Conservation (phyloP, 2,113 vertebrate species). For the Tringa solitaria region DNA sequence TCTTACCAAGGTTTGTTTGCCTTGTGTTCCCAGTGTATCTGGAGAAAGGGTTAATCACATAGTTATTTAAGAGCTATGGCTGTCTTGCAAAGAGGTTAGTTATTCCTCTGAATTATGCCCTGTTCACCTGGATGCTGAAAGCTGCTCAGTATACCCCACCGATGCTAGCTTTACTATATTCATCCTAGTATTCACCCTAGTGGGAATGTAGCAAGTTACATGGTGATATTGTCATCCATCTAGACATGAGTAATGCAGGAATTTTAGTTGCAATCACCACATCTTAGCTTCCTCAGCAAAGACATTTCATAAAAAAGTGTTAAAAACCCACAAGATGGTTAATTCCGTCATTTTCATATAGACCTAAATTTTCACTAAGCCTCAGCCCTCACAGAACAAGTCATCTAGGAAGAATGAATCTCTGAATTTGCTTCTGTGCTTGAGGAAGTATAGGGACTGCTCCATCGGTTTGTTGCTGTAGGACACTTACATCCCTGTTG, state of each 20-base stretch:
- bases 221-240: not conserved
- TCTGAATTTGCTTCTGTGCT: not conserved
- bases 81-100: not conserved
- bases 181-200: not conserved
- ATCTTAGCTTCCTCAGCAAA: not conserved
- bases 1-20: not conserved
- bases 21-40: not conserved
- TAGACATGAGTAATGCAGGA: not conserved
- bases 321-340: not conserved
- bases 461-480: not conserved
- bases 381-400: not conserved
- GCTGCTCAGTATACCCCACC: rapidly evolving
- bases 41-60: not conserved
- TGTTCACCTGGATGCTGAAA: not conserved
- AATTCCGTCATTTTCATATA: not conserved
- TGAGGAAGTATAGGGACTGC: not conserved
- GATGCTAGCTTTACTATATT: not conserved
- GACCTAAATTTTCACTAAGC: not conserved
- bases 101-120: not conserved
- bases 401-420: not conserved
- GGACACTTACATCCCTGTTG: rapidly evolving
- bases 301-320: not conserved
- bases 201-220: not conserved
- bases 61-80: not conserved
- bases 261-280: not conserved